Base-by-base conservation (phyloP, 2,797 vertebrate genomes). In the Tapirus indicus region DNA sequence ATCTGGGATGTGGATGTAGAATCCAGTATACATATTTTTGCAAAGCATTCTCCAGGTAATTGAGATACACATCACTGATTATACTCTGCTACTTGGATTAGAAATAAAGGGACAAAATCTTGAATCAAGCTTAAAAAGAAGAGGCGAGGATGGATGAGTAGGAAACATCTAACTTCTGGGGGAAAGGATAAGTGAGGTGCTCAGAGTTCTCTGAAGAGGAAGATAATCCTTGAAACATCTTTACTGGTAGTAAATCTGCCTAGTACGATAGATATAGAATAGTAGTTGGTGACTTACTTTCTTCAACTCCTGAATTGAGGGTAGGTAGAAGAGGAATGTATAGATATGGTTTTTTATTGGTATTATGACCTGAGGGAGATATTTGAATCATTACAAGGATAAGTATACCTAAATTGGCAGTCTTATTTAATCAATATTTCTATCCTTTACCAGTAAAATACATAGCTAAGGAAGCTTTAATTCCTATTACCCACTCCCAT, bases 111-210 rank as follows among this genome's bases (percentile, higher is more conserved):
- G 35, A 88, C 25, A 12, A 93, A 84, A 82, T 88, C 23, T 64
- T 88, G 25, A 89, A 68, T 91, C 13, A 85, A 97, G 35, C 27
- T 94, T 95, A 80, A 47, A 93, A 93, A 94, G 35, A 88, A 86
- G 69, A 88, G 35, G 16, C 88, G 35, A 44, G 2, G 8, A n/a
- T 60, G 18, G 32, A 44, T 56, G 6, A 95, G 29, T 60, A 64
- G 16, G 60, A 94, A 79, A 64, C 12, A 93, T 90, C 95, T 94
- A 41, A 49, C n/a, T 79, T 96, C 56, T 82, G 32, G 38, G 78
- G 38, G 52, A 79, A 95, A 93, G 74, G 77, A 54, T 78, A 91
- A 91, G 25, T 6, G 27, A 91, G 44, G 20, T 78, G 29, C 32
- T 97, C 82, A 71, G 49, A 95, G 66, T 23, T 86, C 25, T 88